Percentiles rank a stretch among this genome's conserved stretches.
Conservation (phyloP, 1,140 invertebrate genomes). For the Laupala kohalensis region DNA sequence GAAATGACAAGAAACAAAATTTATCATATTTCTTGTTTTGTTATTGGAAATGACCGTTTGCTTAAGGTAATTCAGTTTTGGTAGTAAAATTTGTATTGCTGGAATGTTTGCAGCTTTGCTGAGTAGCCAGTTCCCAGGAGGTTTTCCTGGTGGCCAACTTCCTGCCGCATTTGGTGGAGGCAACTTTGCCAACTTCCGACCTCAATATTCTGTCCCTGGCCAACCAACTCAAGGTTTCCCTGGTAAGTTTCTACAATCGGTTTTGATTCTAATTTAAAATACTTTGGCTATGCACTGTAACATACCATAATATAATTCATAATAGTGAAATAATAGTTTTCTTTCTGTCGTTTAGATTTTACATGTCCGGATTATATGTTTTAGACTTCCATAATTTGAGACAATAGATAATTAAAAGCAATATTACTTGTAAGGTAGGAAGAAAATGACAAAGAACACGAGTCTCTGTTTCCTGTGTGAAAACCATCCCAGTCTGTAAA, state of each 20-base stretch:
- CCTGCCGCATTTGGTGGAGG: slow-evolving; percentile 53
- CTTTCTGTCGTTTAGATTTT: neutral
- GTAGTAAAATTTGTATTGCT: neutral
- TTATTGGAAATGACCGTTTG: too few species aligned
- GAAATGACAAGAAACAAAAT: too few species aligned
- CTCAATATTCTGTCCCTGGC: slow-evolving; percentile 79
- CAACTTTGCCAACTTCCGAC: slow-evolving; percentile 76
- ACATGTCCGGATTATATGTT: neutral
- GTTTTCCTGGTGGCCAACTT: slow-evolving; percentile 56
- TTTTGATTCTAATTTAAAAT: neutral
- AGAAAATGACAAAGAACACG: too few species aligned
- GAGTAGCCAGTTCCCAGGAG: slow-evolving; percentile 47
- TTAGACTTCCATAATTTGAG: neutral
- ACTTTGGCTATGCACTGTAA: too few species aligned
- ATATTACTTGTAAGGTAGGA: too few species aligned
- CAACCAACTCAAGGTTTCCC: slow-evolving; percentile 37
- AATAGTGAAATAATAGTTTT: neutral
- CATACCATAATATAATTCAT: neutral
- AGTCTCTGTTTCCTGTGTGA: too few species aligned
- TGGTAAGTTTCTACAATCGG: neutral
- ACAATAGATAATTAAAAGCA: neutral
- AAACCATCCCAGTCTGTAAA: too few species aligned
- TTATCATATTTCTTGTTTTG: too few species aligned
- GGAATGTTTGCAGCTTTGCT: neutral
- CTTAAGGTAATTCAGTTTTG: neutral